Base-by-base conservation (phyloP, 2,888 invertebrate species). In the Drosophila crucigera region DNA sequence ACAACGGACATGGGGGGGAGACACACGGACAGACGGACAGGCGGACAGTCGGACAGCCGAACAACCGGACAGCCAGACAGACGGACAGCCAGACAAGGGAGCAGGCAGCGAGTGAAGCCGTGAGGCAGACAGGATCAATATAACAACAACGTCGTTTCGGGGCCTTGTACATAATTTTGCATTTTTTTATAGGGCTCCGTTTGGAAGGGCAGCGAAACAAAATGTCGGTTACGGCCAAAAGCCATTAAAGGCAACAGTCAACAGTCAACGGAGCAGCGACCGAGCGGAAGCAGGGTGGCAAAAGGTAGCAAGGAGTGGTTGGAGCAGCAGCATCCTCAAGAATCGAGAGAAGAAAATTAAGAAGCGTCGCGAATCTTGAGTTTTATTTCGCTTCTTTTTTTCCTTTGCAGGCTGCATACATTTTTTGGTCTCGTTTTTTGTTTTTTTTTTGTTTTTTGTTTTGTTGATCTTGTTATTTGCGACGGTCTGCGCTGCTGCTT, bases 181-280 rank as follows among this genome's bases (percentile, higher is more conserved):
- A 90, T 91, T 91, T 91, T 68, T 91, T 89, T 67, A 84, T 87
- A 89, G 73, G 66, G 68, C 43, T 43, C 25, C 47, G 47, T 25
- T 47, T 47, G 47, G 54, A 54, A 54, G 33, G 53, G 22, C 35
- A 35, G 50, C 52, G 28, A 68, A 90, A 92, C 92, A 92, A 92
- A 92, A 92, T 92, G 92, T 91, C 92, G 91, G 92, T 91, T 92
- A 91, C 91, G 91, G 89, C 89, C 80, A 11, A 88, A 84, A 89
- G 80, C 91, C 91, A 92, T 91, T 91, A 91, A 91, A 83, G 84
- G 80, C 68, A 69, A 49, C 54, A 43, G 14, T 28, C 30, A 25
- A 73, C 68, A 56, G 39, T 30, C 37, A 50, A 4, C 41, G 16
- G 47, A 33, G 39, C 14, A 25, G 11, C 47, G 25, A 28, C 35